A percentile compares a stretch with the other conserved stretches of the same genome.
Conservation (phyloP, 2,888 invertebrate genomes). For the Pandemis cinnamomeana region DNA sequence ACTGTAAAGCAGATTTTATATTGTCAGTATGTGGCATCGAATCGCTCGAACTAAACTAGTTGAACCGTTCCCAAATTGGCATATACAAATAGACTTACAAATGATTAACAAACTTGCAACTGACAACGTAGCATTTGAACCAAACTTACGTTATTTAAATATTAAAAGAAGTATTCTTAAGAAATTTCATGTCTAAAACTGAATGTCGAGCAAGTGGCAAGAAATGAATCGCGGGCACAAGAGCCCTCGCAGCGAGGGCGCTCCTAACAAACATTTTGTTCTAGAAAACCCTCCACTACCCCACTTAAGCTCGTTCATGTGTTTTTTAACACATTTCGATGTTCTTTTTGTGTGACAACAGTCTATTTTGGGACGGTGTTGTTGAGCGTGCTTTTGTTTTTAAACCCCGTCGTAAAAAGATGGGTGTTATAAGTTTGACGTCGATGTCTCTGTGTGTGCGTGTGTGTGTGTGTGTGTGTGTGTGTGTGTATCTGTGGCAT, state of each 20-base stretch:
- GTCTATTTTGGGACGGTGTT: not conserved
- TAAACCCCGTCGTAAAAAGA: no score
- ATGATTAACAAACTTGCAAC: no score
- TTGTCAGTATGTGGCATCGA: no score
- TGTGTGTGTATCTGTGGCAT: no score
- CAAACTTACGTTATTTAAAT: not conserved
- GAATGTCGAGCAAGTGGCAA: not conserved
- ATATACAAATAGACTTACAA: no score
- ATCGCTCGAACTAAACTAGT: no score
- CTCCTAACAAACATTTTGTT: constrained; percentile 19
- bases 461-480: no score
- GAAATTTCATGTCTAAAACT: not conserved
- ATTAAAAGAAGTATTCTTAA: not conserved
- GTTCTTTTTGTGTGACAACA: constrained; percentile 8
- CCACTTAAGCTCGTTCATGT: constrained; percentile 16
- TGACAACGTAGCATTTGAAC: not conserved
- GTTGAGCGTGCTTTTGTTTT: not conserved
- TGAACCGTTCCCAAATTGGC: no score
- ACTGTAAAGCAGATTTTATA: no score
- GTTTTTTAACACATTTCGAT: constrained; percentile 1
- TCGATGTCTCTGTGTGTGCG: no score
- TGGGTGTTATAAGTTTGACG: no score
- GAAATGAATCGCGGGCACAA: constrained; percentile 8
- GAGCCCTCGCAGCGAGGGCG: constrained; percentile 6
- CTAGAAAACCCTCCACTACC: constrained; percentile 1